Conservation (phyloP, 2,113 vertebrate species). For the Myiagra hebetior region DNA sequence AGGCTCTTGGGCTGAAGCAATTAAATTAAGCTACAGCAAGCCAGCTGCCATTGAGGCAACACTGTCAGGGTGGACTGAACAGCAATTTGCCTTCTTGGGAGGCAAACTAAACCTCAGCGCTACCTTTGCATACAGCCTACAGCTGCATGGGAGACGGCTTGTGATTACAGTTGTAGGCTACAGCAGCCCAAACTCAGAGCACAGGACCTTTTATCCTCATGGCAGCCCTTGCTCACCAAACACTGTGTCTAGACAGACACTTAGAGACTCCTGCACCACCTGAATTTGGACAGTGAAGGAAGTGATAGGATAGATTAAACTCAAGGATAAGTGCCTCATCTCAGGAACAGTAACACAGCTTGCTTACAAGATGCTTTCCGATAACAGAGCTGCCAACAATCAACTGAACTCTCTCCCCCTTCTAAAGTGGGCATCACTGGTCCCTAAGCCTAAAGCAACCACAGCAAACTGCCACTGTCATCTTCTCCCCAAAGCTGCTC, state of each 20-base stretch:
- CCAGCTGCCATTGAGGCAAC: background rate
- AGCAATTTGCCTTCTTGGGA: background rate
- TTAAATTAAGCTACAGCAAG: background rate
- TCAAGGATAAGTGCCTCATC: background rate
- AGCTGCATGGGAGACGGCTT: background rate
- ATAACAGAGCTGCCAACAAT: background rate
- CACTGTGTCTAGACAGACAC: background rate
- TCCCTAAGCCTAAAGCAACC: background rate
- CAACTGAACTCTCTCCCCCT: accelerated
- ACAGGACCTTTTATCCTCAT: background rate
- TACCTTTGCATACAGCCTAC: background rate
- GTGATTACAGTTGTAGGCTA: background rate
- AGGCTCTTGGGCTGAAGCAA: background rate
- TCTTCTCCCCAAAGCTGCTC: background rate
- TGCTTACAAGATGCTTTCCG: background rate
- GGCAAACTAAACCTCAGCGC: background rate
- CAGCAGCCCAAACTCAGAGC: background rate
- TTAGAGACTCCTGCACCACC: background rate
- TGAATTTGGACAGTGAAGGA: background rate
- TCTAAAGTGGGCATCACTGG: background rate
- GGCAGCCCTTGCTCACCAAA: background rate
- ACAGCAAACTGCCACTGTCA: background rate
- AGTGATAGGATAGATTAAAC: background rate
- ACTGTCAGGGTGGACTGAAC: background rate
- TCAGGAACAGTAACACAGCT: background rate